Percentiles rank a stretch among this genome's conserved stretches.
phyloP scores from a whole-genome alignment of 2,797 vertebrate species.

The Trichosurus vulpecula region DNA sequence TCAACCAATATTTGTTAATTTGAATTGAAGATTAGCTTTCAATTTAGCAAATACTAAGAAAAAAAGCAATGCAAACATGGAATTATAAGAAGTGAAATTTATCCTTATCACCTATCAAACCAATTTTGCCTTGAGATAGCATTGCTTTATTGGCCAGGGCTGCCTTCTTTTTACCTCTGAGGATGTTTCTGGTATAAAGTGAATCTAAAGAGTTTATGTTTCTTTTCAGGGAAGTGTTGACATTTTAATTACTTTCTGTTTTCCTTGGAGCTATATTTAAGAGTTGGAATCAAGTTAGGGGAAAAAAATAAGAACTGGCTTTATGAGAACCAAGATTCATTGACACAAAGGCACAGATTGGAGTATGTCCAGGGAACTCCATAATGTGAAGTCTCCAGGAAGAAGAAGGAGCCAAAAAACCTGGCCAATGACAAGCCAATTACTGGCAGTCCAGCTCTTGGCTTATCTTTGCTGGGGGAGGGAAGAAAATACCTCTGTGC shows the following conservation, averaged over 20 bases:
- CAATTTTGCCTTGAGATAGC: neutral
- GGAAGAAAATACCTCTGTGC: neutral
- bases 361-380: conserved; percentile 53
- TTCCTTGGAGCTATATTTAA: conserved; percentile 75
- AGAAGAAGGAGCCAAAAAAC: neutral
- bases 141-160: neutral
- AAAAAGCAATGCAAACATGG: conserved; percentile 15
- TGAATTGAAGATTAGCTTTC: conserved; percentile 8
- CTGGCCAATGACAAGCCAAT: neutral
- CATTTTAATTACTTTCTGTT: conserved; percentile 80
- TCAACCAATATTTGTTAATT: neutral
- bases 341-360: conserved; percentile 59
- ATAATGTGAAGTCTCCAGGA: conserved; percentile 19
- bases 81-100: conserved; percentile 27
- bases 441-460: neutral
- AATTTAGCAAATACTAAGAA: conserved; percentile 53
- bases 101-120: neutral
- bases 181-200: conserved; percentile 63
- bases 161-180: neutral
- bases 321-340: conserved; percentile 73
- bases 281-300: conserved; percentile 66
- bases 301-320: conserved; percentile 68
- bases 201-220: conserved; percentile 71
- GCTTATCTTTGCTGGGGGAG: neutral
- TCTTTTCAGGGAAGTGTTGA: conserved; percentile 74